phyloP scores from a whole-genome alignment of 2,113 vertebrate genomes.

The Dipodomys ordii region DNA sequence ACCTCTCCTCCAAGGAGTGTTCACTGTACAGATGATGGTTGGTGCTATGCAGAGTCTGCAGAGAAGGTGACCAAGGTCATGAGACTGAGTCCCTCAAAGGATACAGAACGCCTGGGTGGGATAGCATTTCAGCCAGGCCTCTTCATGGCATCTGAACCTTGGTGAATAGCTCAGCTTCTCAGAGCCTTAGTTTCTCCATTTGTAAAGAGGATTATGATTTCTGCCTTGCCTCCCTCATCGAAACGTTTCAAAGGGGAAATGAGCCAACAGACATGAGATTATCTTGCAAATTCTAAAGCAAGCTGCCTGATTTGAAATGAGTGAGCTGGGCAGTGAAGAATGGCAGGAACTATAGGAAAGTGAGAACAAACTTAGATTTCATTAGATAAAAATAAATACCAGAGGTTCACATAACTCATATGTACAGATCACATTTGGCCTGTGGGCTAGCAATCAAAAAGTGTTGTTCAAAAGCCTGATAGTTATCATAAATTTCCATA shows the following conservation, averaged over 20 bases:
- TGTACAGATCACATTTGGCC: background rate
- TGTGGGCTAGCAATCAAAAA: background rate
- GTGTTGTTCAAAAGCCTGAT: background rate
- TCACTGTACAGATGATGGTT: fast-evolving
- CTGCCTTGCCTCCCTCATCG: background rate
- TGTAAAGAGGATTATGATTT: background rate
- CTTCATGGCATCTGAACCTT: background rate
- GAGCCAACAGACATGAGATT: background rate
- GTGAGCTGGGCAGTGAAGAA: background rate
- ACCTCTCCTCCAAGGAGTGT: too few relatives aligned
- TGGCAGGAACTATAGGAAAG: background rate
- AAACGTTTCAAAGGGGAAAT: background rate
- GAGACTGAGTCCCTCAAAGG: background rate
- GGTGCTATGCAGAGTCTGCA: fast-evolving
- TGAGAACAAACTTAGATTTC: background rate
- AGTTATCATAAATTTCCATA: background rate
- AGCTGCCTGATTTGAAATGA: background rate
- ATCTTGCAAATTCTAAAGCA: conserved; percentile 23
- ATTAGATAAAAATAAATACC: background rate
- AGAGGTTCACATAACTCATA: background rate
- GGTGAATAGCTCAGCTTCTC: background rate
- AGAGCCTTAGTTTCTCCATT: background rate
- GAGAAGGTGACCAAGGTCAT: background rate
- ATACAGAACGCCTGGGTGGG: background rate
- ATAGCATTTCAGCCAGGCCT: background rate